These are phyloP conservation scores for Tricholaema leucomelas DNA, from an alignment of 2,113 vertebrate species.

Conservation along the genomic window DNA sequence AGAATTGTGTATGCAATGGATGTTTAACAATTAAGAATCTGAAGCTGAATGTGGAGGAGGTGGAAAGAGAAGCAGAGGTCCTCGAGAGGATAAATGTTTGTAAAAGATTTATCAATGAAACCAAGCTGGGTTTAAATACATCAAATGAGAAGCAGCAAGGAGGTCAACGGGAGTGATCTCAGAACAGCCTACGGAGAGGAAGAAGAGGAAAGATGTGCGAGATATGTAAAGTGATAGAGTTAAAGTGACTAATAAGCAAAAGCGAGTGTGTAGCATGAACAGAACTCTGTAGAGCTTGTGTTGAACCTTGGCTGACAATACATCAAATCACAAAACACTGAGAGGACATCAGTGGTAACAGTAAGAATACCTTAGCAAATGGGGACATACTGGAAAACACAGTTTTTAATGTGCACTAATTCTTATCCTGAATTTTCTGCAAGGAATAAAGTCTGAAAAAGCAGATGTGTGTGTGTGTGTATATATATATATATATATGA, in stretches of 20 bases:
- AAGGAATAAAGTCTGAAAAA: background rate
- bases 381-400: background rate
- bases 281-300: background rate
- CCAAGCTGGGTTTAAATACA: background rate
- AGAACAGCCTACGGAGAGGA: background rate
- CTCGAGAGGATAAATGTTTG: background rate
- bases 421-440: background rate
- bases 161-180: background rate
- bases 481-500: too few species aligned
- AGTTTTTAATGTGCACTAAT: background rate
- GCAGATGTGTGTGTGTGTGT: too few species aligned
- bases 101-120: background rate
- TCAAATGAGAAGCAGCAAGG: background rate
- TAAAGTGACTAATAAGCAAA: background rate
- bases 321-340: background rate
- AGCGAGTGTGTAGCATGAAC: background rate
- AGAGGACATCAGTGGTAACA: background rate
- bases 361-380: background rate
- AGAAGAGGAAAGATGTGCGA: background rate
- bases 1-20: background rate
- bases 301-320: background rate
- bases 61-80: background rate
- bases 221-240: background rate
- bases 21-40: slow-evolving; percentile 27
- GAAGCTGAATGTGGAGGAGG: background rate